These are phyloP conservation scores for Choloepus didactylus DNA, from an alignment of 2,797 vertebrate genomes.

Conservation along the genomic window DNA sequence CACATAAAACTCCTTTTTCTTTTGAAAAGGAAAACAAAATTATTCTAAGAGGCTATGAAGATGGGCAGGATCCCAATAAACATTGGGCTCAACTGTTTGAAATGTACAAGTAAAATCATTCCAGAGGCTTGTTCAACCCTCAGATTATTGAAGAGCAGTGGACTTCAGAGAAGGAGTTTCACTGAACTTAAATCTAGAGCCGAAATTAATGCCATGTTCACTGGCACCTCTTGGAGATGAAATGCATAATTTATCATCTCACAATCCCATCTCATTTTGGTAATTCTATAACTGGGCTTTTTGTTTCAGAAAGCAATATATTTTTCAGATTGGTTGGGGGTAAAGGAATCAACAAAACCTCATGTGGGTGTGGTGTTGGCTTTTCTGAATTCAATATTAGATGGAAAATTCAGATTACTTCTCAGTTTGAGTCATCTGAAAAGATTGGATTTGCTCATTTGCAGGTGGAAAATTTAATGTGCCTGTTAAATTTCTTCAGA, in stretches of 20 bases:
- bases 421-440: slow-evolving; percentile 81
- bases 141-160: slow-evolving; percentile 23
- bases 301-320: slow-evolving; percentile 61
- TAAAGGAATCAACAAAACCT: slow-evolving; percentile 64
- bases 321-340: slow-evolving; percentile 58
- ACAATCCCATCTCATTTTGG: slow-evolving; percentile 14
- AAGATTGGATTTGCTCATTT: slow-evolving; percentile 79
- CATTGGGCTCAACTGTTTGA: slow-evolving; percentile 45
- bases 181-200: slow-evolving; percentile 50
- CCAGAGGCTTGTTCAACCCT: neutral
- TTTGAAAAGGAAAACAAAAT: slow-evolving; percentile 43
- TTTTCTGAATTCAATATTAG: slow-evolving; percentile 73
- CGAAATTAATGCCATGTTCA: neutral
- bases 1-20: neutral
- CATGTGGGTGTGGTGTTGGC: slow-evolving; percentile 69
- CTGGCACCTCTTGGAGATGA: slow-evolving; percentile 45
- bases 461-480: slow-evolving; percentile 77
- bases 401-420: slow-evolving; percentile 81
- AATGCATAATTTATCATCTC: slow-evolving; percentile 42
- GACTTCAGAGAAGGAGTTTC: slow-evolving; percentile 33
- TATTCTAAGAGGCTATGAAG: slow-evolving; percentile 54
- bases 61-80: slow-evolving; percentile 40
- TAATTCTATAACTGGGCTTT: slow-evolving; percentile 44
- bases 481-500: slow-evolving; percentile 74
- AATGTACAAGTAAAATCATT: slow-evolving; percentile 61